These are phyloP conservation scores for Scytalopus superciliaris DNA, from an alignment of 2,113 vertebrate species.

Conservation along the genomic window DNA sequence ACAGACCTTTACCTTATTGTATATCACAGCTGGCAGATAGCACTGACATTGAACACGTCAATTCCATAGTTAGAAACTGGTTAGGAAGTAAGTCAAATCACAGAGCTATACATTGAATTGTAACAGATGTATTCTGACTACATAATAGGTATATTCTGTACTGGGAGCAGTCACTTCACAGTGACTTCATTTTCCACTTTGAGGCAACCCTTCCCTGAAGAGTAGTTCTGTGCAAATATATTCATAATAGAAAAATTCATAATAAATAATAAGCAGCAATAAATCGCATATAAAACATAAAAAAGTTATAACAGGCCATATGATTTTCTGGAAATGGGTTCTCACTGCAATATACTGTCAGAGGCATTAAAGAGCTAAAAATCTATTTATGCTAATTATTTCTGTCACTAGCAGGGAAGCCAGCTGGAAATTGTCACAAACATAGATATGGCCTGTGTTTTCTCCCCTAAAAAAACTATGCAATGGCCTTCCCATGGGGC, in stretches of 20 bases:
- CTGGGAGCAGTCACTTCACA: neutral
- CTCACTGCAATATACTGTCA: neutral
- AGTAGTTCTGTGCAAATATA: conserved; percentile 2
- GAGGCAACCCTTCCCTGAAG: neutral
- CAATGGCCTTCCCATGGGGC: neutral
- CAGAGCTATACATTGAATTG: neutral
- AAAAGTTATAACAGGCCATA: neutral
- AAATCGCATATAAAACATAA: conserved; percentile 12
- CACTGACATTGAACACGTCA: neutral
- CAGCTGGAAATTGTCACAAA: conserved; percentile 23
- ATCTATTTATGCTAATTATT: conserved; percentile 25
- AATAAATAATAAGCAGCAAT: conserved; percentile 9
- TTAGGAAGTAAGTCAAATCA: conserved; percentile 1
- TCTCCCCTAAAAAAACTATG: neutral
- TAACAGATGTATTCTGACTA: neutral
- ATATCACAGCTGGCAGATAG: neutral
- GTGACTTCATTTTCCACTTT: conserved; percentile 15
- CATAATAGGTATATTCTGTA: neutral
- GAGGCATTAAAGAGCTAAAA: conserved; percentile 37
- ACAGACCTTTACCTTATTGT: neutral
- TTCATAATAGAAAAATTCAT: neutral
- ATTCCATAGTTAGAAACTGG: neutral
- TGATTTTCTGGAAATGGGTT: conserved; percentile 6
- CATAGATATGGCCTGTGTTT: neutral
- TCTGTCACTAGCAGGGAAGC: neutral